Base-by-base conservation (phyloP, 2,113 vertebrate species). In the Sphaerodactylus townsendi region DNA sequence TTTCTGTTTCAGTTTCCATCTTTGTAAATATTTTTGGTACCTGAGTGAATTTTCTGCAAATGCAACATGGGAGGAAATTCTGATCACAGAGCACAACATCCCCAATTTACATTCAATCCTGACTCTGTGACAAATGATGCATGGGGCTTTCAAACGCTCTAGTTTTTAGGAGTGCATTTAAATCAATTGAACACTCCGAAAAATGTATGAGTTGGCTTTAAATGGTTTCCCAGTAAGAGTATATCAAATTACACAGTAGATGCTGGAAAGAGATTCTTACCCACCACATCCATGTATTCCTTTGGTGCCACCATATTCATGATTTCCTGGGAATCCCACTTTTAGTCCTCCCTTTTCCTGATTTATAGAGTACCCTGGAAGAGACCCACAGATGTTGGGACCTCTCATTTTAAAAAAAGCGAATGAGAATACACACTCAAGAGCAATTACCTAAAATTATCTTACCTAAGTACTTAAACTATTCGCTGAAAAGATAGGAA, bases 231-330 rank as follows among this genome's bases (percentile, higher is more conserved):
- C 70, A 7, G 81, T 10, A 7, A 39, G 81, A 87, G 19, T 10
- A 85, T 79, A 83, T 37, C 1, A 62, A 65, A 77, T 28, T n/a
- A n/a, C n/a, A 84, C 76, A 86, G 39, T 3, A 62, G 62, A 79
- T 25, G 71, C 19, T 59, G 2, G 25, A 74, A 59, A 84, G 53
- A 62, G n/a, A n/a, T 33, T 56, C 28, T 1, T 69, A 21, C 7
- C 14, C 25, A 0, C 76, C 81, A 84, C 19, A n/a, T n/a, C n/a
- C n/a, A n/a, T n/a, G 0, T 6, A 48, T 46, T 3, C 3, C 5
- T 72, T 69, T 56, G n/a, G 35, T 0, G 33, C 21, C 1, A 39
- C 64, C n/a, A 5, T n/a, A 19, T 7, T 64, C 73, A 70, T 44
- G 30, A 21, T 33, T 86, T 79, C 44, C n/a, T 39, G 2, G 30